Base-by-base conservation (phyloP, 2,113 vertebrate species). In the Puffinus mauretanicus region DNA sequence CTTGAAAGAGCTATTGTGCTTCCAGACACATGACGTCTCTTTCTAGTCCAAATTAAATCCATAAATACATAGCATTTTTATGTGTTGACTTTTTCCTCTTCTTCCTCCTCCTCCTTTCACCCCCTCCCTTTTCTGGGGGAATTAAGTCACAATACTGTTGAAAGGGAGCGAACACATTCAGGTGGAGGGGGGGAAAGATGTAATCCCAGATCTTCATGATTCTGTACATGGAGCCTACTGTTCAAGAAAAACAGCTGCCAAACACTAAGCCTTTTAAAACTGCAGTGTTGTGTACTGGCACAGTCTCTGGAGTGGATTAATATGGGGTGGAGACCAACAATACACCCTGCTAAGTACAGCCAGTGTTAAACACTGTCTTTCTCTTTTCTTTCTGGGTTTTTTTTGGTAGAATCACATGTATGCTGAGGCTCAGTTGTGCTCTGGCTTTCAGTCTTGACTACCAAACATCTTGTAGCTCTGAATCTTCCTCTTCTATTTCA, bases 161-260 rank as follows among this genome's bases (percentile, higher is more conserved):
- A 94, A 85, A 97, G 95, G 77, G 97, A 97, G 86, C 90, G 55
- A 98, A 88, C 46, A 60, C 86, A 93, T 94, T 94, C 34, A 94
- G 67, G 70, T 75, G 75, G 80, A 81, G 70, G 57, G 57, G 13
- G 32, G 17, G 7, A 22, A 95, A 96, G 80, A 88, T 77, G 69
- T 47, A 95, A 88, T 67, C 52, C 79, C 72, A 67, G 16, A 61
- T 69, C 69, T 80, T 52, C n/a, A 46, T 69, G 66, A 92, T 65
- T 64, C 73, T 93, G 77, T 67, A 91, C 79, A 61, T 79, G 64
- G 51, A 96, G 71, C 71, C 60, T 38, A 55, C 36, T 54, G 55
- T 61, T 60, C 72, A 89, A 92, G 73, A 95, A 82, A 84, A 96
- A 72, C 42, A 95, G 91, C 92, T 97, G 94, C 40, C 67, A 75